Percentiles rank a stretch among this genome's conserved stretches.
Conservation (phyloP, 2,797 vertebrate species). For the Lophotriccus pileatus region DNA sequence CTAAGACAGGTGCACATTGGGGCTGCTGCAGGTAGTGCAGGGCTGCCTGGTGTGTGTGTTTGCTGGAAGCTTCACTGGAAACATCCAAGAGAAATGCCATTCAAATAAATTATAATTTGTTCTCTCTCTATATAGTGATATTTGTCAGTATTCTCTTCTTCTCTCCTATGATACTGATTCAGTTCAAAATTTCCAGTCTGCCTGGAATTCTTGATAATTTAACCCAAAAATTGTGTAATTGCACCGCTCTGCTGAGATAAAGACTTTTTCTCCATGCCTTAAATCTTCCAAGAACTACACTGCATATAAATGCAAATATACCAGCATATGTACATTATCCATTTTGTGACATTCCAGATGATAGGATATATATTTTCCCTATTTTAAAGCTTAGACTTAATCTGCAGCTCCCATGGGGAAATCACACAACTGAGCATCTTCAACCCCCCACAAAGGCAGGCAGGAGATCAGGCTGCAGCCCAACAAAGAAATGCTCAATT, state of each 20-base stretch:
- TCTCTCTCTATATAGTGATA: not conserved
- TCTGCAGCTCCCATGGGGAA: not conserved
- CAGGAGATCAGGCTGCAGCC: not conserved
- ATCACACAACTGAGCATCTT: not conserved
- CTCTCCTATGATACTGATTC: not conserved
- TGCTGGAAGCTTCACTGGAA: not conserved
- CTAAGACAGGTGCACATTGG: not conserved
- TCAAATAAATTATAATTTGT: not conserved
- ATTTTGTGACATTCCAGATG: not conserved
- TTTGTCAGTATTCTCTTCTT: not conserved
- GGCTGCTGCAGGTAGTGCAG: not conserved
- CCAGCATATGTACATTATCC: not conserved
- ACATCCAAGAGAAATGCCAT: not conserved
- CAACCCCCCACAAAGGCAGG: not conserved
- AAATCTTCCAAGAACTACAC: not conserved
- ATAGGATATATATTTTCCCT: not conserved
- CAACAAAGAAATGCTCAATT: slow-evolving; percentile 27
- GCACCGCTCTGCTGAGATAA: not conserved
- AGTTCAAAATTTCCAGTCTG: not conserved
- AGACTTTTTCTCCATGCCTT: not conserved
- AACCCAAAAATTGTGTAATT: not conserved
- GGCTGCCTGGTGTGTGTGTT: fast-evolving
- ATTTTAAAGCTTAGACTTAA: not conserved
- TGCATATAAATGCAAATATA: not conserved
- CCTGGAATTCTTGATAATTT: not conserved